Conservation (phyloP, 1,140 invertebrate species). For the Atta cephalotes region DNA sequence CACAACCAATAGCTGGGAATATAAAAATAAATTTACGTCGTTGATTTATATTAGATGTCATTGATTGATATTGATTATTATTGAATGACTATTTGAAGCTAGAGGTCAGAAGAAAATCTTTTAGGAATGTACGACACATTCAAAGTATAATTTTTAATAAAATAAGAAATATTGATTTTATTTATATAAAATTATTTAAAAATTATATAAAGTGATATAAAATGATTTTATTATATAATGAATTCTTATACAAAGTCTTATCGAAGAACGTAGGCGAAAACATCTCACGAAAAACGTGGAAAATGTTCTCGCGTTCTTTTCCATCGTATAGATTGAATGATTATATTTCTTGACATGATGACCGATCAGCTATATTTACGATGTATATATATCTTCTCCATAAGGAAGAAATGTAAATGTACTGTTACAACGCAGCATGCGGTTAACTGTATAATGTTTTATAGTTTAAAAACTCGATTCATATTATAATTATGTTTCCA, state of each 20-base stretch:
- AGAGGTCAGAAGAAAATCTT: constrained; percentile 21
- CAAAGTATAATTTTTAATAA: not conserved
- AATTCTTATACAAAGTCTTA: not conserved
- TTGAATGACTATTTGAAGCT: not conserved
- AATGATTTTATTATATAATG: not conserved
- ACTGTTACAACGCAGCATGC: constrained; percentile 72
- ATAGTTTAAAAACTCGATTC: constrained; percentile 27
- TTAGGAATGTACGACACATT: not conserved
- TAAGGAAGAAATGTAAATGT: constrained; percentile 54
- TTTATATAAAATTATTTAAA: too few species aligned
- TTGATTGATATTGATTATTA: constrained; percentile 21
- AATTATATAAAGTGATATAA: not conserved
- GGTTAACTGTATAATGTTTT: constrained; percentile 78
- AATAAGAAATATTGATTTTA: too few species aligned
- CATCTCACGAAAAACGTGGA: not conserved
- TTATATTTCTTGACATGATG: constrained; percentile 58
- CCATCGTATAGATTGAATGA: constrained; percentile 5
- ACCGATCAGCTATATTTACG: constrained; percentile 5
- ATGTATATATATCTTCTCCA: not conserved
- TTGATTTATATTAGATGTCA: not conserved
- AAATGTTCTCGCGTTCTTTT: constrained; percentile 36
- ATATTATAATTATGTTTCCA: constrained; percentile 40
- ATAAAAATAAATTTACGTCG: constrained; percentile 43
- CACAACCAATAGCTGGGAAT: not conserved
- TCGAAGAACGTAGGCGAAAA: not conserved